Evolutionary conservation across 2,113 vertebrate genomes (phyloP), one percentile per base, ranked within the genome.

Genomic region (Antigone vipio): DNA sequence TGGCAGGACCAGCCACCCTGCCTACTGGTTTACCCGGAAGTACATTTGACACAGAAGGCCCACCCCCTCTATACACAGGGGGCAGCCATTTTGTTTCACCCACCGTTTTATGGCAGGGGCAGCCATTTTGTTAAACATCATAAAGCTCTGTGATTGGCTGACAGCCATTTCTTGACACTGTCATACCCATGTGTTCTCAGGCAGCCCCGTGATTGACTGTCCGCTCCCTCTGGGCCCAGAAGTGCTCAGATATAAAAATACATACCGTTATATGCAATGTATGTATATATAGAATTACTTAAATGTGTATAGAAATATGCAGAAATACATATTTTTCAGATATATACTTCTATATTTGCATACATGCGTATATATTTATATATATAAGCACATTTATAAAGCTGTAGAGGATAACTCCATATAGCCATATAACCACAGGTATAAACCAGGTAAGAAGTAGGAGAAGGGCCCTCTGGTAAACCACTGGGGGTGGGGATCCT

Each of bases 11-110:
- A 2, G 6, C 1, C 4, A 0, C 26, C 29, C 59, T 24, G 7
- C 52, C 24, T 10, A 6, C 29, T 1, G 5, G 0, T 0, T 5
- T 6, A 12, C 34, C 42, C 81, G 23, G 88, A 74, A 84, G 30
- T 34, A 2, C 4, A 3, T 17, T 8, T 6, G 2, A 15, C 7
- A 5, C 34, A 3, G 9, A 1, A 1, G 3, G 8, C 21, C 24
- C 24, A 2, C 5, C 27, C 1, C 16, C 5, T 1, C 0, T 0
- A 0, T 0, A 0, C 6, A 4, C 18, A 4, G 73, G 74, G 69
- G 38, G 94, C 89, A 16, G 88, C 93, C 96, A 95, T 95, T 92
- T 96, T 95, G 27, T 85, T 35, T 45, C 17, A 16, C 35, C 88
- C 90, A 34, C 93, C 94, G 95, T 96, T 85, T 96, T 78, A 71